phyloP scores from a whole-genome alignment of 2,113 vertebrate species.

The Acrocephalus arundinaceus region DNA sequence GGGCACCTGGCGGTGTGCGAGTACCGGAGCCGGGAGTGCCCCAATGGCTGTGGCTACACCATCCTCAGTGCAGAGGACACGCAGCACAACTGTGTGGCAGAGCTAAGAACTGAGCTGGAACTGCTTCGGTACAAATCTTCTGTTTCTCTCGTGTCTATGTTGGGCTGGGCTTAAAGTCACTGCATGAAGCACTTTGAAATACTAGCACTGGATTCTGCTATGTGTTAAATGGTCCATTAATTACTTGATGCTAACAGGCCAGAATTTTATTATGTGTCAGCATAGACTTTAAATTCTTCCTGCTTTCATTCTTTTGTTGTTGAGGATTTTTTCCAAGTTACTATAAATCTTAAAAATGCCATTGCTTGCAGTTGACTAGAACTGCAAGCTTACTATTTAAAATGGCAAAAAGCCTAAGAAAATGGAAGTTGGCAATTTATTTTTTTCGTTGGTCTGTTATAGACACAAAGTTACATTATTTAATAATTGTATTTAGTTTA shows the following conservation, averaged over 20 bases:
- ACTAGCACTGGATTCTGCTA: not conserved
- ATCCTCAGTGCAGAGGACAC: slow-evolving; percentile 75
- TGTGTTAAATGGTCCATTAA: not conserved
- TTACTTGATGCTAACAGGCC: not conserved
- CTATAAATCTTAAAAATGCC: not conserved
- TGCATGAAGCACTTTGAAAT: not conserved
- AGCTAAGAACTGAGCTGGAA: slow-evolving; percentile 84
- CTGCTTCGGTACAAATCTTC: slow-evolving; percentile 77
- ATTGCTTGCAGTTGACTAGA: not conserved
- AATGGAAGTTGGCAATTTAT: not conserved
- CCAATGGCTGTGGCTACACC: slow-evolving; percentile 82
- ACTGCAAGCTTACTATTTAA: not conserved
- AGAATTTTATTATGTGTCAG: not conserved
- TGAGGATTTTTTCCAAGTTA: not conserved
- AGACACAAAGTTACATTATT: not conserved
- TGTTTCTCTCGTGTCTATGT: not conserved
- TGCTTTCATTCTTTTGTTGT: not conserved
- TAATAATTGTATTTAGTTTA: not conserved
- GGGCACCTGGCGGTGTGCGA: slow-evolving; percentile 83
- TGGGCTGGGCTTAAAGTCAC: not conserved
- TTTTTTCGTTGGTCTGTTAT: not conserved
- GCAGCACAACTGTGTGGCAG: slow-evolving; percentile 85
- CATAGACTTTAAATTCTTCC: not conserved
- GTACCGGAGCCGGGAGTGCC: slow-evolving; percentile 80
- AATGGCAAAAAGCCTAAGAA: not conserved